A percentile compares a stretch with the other conserved stretches of the same genome.
phyloP scores from a whole-genome alignment of 2,113 vertebrate species.

The Misgurnus mizolepis region DNA sequence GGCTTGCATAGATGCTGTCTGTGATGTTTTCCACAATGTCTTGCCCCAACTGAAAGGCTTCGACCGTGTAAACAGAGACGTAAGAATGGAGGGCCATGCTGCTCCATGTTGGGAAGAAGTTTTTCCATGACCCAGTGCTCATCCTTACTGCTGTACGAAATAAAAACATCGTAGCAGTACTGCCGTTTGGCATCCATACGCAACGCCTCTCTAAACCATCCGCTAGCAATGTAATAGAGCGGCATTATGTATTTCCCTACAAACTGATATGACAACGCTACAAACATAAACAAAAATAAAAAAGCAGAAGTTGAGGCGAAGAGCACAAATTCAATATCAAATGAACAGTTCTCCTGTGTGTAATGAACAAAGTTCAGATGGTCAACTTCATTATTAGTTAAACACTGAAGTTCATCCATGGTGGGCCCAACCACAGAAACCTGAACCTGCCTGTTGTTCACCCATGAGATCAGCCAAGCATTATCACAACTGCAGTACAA shows the following conservation, averaged over 20 bases:
- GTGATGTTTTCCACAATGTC: slow-evolving; percentile 76
- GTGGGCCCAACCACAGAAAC: not conserved
- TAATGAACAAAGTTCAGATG: no score
- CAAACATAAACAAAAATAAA: slow-evolving; percentile 28
- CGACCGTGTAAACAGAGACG: slow-evolving; percentile 75
- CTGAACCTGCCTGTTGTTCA: not conserved
- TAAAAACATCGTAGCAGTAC: slow-evolving; percentile 72
- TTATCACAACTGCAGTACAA: no score
- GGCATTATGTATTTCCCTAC: slow-evolving; percentile 62
- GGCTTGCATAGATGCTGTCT: slow-evolving; percentile 71
- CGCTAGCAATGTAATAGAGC: slow-evolving; percentile 63
- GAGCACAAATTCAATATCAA: no score
- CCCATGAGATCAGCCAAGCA: no score
- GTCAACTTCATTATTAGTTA: not conserved
- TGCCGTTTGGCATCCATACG: slow-evolving; percentile 39
- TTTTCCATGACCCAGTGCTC: slow-evolving; percentile 69
- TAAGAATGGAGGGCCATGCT: not conserved
- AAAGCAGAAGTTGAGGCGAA: no score
- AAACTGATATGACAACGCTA: slow-evolving; percentile 54
- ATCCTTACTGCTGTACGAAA: slow-evolving; percentile 67
- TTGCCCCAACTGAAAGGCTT: slow-evolving; percentile 66
- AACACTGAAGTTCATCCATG: slow-evolving; percentile 24
- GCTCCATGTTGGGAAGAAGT: slow-evolving; percentile 65
- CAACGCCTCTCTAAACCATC: slow-evolving; percentile 62
- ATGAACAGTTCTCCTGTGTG: no score